phyloP scores from a whole-genome alignment of 1,140 invertebrate genomes.

The Plutomurus gul region DNA sequence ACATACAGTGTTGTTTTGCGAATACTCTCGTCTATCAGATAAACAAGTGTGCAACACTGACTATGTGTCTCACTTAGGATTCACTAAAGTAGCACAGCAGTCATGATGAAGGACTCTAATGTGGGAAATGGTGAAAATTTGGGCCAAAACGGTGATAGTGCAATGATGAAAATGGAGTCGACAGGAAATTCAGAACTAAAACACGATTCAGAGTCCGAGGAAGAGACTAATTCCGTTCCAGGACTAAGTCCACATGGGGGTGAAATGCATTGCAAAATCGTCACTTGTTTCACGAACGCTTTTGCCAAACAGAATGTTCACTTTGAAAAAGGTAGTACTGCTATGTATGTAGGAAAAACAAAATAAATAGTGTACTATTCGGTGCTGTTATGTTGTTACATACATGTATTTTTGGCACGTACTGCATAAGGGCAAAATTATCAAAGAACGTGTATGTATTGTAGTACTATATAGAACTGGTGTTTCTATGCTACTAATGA shows the following conservation, averaged over 20 bases:
- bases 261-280: slow-evolving; percentile 43
- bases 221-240: slow-evolving; percentile 10
- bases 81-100: not conserved
- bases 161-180: slow-evolving; percentile 21
- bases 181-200: not conserved
- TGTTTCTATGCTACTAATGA: too few species aligned
- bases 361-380: too few species aligned
- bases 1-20: too few species aligned
- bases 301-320: slow-evolving; percentile 52
- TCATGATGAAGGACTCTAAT: slow-evolving; percentile 10
- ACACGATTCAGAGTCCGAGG: slow-evolving; percentile 5
- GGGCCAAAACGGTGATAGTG: not conserved
- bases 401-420: too few species aligned
- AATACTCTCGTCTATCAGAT: too few species aligned
- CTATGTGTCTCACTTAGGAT: too few species aligned
- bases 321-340: slow-evolving; percentile 51
- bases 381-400: too few species aligned
- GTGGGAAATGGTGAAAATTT: not conserved
- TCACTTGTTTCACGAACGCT: slow-evolving; percentile 44
- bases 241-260: slow-evolving; percentile 37
- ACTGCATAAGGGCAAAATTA: too few species aligned
- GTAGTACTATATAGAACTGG: too few species aligned
- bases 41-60: too few species aligned
- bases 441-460: too few species aligned
- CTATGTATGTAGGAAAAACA: not conserved